These are phyloP conservation scores for Philhelius pedissequus DNA, from an alignment of 2,888 invertebrate genomes.

Conservation along the genomic window DNA sequence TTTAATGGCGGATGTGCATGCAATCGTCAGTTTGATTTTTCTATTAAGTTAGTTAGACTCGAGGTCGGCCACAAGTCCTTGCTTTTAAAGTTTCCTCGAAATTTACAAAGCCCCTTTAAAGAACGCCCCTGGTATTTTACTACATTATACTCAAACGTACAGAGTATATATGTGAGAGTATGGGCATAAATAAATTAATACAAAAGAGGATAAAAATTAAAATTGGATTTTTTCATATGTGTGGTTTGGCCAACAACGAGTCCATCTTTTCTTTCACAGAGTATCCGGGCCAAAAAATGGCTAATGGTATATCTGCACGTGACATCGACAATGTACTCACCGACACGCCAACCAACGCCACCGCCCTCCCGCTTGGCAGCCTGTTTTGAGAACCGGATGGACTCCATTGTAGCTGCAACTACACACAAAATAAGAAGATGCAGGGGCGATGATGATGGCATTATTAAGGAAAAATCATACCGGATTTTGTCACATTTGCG, in stretches of 20 bases:
- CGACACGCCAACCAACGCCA: background rate
- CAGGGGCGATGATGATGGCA: conserved; percentile 40
- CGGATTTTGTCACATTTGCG: conserved; percentile 52
- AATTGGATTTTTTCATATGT: conserved; percentile 8
- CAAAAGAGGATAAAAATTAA: conserved; percentile 6
- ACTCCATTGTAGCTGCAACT: conserved; percentile 32
- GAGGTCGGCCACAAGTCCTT: background rate
- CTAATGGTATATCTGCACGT: conserved; percentile 67
- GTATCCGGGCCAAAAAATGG: conserved; percentile 33
- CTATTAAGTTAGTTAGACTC: conserved; percentile 39
- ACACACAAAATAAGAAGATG: conserved; percentile 25
- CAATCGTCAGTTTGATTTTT: conserved; percentile 68
- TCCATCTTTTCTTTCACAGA: conserved; percentile 17
- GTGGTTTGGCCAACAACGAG: conserved; percentile 25
- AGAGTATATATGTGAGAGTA: background rate
- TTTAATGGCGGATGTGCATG: conserved; percentile 70
- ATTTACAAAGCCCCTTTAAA: conserved; percentile 20
- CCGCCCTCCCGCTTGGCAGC: background rate
- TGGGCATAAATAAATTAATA: conserved; percentile 56
- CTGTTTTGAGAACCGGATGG: background rate
- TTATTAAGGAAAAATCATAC: conserved; percentile 39
- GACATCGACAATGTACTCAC: conserved; percentile 34
- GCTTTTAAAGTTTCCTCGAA: background rate
- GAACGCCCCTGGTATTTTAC: background rate
- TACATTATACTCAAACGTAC: too few species aligned